Evolutionary conservation across 2,797 vertebrate species (phyloP).

Genomic region (Limnodromus scolopaceus): DNA sequence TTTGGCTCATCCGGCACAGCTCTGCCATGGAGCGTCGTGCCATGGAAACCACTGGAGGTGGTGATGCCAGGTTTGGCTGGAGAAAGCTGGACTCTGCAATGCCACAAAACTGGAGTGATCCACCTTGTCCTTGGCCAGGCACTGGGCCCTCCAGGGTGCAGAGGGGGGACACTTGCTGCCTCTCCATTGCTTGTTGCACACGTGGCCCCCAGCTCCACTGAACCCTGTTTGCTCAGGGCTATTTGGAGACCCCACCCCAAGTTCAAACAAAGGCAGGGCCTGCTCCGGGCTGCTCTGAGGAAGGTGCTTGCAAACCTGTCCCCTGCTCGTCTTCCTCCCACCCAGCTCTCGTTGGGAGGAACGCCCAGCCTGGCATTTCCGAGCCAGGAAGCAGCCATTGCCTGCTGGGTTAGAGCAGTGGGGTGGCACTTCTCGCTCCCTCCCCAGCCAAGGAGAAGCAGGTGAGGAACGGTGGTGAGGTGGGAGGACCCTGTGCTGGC

Average conservation of each 20-base stretch:
- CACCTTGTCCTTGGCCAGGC: neutral
- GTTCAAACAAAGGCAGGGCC: constrained; percentile 24
- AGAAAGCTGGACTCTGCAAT: neutral
- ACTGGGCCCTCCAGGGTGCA: too few relatives aligned
- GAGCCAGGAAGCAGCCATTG: rapidly evolving
- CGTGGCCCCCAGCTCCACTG: neutral
- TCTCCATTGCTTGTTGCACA: rapidly evolving
- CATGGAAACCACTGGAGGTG: neutral
- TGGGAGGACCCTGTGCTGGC: neutral
- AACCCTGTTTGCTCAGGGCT: neutral
- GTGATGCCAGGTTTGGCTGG: neutral
- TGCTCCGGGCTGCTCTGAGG: neutral
- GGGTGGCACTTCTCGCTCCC: neutral
- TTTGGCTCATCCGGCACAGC: neutral
- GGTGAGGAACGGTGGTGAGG: too few relatives aligned
- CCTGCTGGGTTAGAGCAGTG: neutral
- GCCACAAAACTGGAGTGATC: neutral
- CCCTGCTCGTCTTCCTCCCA: neutral
- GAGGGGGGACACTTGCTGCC: neutral
- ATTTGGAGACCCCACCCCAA: neutral
- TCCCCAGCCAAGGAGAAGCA: neutral
- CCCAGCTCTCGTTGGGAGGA: neutral
- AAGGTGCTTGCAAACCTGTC: neutral
- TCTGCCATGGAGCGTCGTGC: neutral
- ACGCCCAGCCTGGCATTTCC: neutral